Base-by-base conservation (phyloP, 2,113 vertebrate species). In the Spea multiplicata region DNA sequence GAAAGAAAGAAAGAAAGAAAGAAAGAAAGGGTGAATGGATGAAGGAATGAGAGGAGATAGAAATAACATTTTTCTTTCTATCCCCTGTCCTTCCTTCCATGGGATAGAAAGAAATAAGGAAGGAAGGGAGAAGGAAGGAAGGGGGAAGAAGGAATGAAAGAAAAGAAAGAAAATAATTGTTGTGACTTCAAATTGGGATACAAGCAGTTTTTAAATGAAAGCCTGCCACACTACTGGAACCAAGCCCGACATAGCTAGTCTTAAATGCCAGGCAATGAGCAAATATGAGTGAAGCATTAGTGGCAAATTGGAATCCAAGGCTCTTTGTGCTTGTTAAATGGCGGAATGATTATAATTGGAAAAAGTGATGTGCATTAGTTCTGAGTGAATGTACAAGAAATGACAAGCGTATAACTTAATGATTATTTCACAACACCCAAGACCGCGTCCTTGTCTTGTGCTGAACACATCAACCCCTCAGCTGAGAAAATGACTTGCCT, bases 361-460 rank as follows among this genome's bases (percentile, higher is more conserved):
- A 92, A 92, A 93, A 93, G 92, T 92, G 92, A 93, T 91, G 92
- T 91, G 91, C 93, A 92, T 93, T 93, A 93, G 91, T 92, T 93
- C 92, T 92, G 91, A 94, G 92, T 92, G 90, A 94, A 90, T 92
- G 91, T 93, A 91, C 91, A 92, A 91, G 91, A 94, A 94, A 94
- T 92, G 92, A 93, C 91, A 93, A 93, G 88, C 90, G 86, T 93
- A 90, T 90, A 93, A 92, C 90, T 93, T 93, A 92, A 92, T 92
- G 91, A 92, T 91, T 93, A 88, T 90, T 91, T 90, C 88, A 88
- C 88, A 90, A 90, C 89, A 87, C 83, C 86, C 85, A 80, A 82
- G 75, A 86, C 87, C 85, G 88, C 90, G 88, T 88, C 90, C 87
- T 75, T 81, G 87, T 88, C 88, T 86, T 81, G 47, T 83, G 76